Conservation (phyloP, 2,888 invertebrate species). For the Osmoderma eremita region DNA sequence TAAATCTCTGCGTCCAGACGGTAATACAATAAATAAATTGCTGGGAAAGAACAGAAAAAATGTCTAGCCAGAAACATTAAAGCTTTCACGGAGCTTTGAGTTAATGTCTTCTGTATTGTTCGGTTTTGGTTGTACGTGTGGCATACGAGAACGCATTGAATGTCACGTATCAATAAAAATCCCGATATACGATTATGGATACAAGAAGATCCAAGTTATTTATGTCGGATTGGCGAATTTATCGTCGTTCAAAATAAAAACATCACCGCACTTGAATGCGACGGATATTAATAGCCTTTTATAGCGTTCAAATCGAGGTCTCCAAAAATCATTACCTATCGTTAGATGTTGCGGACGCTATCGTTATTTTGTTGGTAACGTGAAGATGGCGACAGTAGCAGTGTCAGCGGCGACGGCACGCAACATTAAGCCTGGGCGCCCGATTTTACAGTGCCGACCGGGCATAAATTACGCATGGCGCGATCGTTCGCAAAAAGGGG, state of each 20-base stretch:
- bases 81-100: conserved; percentile 5
- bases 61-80: conserved; percentile 5
- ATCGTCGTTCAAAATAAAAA: conserved; percentile 51
- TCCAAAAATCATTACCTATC: conserved; percentile 48
- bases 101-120: background rate
- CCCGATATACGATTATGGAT: conserved; percentile 47
- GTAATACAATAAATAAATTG: background rate
- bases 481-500: conserved; percentile 30
- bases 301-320: conserved; percentile 49
- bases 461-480: conserved; percentile 27
- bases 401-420: conserved; percentile 1
- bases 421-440: conserved; percentile 42
- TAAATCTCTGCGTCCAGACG: conserved; percentile 18
- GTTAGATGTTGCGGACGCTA: conserved; percentile 43
- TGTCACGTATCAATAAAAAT: conserved; percentile 48
- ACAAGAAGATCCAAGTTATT: conserved; percentile 52
- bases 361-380: conserved; percentile 45
- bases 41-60: background rate
- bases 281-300: conserved; percentile 50
- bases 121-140: too few species aligned
- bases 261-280: conserved; percentile 47
- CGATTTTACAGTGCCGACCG: conserved; percentile 38
- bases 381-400: conserved; percentile 27
- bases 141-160: conserved; percentile 5
- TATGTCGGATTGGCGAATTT: conserved; percentile 51